Percentiles rank a stretch among this genome's conserved stretches.
Conservation (phyloP, 2,797 vertebrate species). For the Rousettus madagascariensis region DNA sequence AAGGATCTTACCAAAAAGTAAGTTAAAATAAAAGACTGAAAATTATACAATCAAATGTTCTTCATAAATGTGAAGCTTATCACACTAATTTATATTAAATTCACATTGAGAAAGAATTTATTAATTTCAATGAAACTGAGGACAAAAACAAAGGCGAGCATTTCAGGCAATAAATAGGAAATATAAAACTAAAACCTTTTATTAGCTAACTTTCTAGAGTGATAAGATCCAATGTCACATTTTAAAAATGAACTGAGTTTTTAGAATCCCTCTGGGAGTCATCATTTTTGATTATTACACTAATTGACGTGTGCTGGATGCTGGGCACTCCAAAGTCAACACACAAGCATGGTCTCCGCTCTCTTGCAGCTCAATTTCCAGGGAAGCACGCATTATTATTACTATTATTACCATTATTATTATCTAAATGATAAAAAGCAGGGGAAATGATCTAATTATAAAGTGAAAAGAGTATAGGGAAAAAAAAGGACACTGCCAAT, state of each 20-base stretch:
- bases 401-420: not conserved
- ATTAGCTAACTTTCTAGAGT: not conserved
- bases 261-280: conserved; percentile 13
- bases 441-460: not conserved
- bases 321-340: not conserved
- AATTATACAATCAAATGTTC: conserved; percentile 42
- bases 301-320: not conserved
- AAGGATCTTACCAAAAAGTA: conserved; percentile 3
- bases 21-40: conserved; percentile 13
- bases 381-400: not conserved
- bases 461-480: not conserved
- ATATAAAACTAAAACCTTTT: not conserved
- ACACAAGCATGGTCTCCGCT: not conserved
- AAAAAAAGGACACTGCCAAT: not conserved
- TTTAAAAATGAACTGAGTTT: not conserved
- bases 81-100: not conserved
- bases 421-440: not conserved
- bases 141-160: conserved; percentile 39
- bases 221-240: not conserved
- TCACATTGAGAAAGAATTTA: conserved; percentile 9
- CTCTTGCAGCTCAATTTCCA: not conserved
- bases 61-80: conserved; percentile 39
- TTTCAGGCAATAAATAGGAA: not conserved
- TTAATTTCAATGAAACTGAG: conserved; percentile 36
- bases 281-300: not conserved